These are phyloP conservation scores for Tethea ocularis DNA, from an alignment of 2,888 invertebrate genomes.

Conservation along the genomic window DNA sequence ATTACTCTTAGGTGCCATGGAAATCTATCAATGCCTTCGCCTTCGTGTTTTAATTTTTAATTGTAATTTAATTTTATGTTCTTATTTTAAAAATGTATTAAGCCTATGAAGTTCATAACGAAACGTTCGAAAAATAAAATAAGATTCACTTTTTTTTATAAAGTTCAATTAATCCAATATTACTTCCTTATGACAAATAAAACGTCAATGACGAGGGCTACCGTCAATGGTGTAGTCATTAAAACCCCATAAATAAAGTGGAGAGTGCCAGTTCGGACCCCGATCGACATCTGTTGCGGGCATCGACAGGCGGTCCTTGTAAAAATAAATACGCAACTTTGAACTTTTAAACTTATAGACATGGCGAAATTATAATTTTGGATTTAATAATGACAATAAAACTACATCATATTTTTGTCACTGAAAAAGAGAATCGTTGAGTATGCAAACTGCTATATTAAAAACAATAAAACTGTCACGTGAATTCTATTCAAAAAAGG, in stretches of 20 bases:
- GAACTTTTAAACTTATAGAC: constrained; percentile 26
- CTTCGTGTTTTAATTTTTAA: background rate
- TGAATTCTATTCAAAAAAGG: background rate
- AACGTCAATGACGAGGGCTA: constrained; percentile 1
- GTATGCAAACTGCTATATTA: background rate
- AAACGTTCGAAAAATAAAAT: no score
- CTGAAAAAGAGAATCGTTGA: no score
- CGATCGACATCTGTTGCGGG: constrained; percentile 69
- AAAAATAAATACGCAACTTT: constrained; percentile 49
- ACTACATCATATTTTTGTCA: background rate
- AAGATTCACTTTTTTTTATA: background rate
- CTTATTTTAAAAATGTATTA: background rate
- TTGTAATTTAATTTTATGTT: background rate
- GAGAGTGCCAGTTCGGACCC: constrained; percentile 47
- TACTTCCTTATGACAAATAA: constrained; percentile 1
- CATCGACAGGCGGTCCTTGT: constrained; percentile 57
- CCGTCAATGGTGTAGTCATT: constrained; percentile 64
- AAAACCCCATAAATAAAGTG: constrained; percentile 76
- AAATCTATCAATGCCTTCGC: constrained; percentile 1
- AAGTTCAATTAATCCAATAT: background rate
- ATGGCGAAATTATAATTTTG: constrained; percentile 10
- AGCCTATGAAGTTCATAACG: no score
- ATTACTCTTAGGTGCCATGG: background rate
- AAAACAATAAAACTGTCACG: background rate
- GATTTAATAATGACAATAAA: background rate